Conservation (phyloP, 2,113 vertebrate genomes). For the Blennius ocellaris region DNA sequence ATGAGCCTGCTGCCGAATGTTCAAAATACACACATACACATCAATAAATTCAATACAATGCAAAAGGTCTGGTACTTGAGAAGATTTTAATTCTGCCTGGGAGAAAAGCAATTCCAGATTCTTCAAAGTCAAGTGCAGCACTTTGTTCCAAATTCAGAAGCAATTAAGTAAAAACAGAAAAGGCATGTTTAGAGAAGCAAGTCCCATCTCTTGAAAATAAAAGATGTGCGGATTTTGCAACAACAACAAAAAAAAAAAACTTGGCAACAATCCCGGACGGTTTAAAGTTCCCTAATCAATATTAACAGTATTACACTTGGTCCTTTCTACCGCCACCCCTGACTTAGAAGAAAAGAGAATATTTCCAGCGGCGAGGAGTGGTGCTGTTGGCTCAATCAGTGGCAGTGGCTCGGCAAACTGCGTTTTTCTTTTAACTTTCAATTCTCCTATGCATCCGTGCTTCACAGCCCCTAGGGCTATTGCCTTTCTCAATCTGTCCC, state of each 20-base stretch:
- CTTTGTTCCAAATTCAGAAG: constrained; percentile 1
- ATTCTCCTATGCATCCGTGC: constrained; percentile 95
- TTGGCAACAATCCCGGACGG: constrained; percentile 68
- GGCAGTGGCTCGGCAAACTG: constrained; percentile 75
- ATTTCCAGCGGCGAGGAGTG: constrained; percentile 79
- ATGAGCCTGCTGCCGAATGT: neutral
- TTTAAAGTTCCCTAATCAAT: constrained; percentile 79
- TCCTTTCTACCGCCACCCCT: constrained; percentile 31
- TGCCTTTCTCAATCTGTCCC: constrained; percentile 99
- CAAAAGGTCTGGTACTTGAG: neutral
- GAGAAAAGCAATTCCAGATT: neutral
- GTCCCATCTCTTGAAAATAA: constrained; percentile 14
- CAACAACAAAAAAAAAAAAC: constrained; percentile 33
- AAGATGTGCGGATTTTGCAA: constrained; percentile 17
- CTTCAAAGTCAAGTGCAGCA: neutral
- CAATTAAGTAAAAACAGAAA: constrained; percentile 2
- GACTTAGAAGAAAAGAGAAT: constrained; percentile 57
- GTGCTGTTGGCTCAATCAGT: constrained; percentile 63
- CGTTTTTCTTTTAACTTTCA: constrained; percentile 93
- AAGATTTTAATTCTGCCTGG: neutral
- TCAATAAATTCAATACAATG: neutral
- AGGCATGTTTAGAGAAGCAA: neutral
- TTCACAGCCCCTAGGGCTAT: constrained; percentile 96
- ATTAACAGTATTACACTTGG: constrained; percentile 63
- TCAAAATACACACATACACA: neutral